Evolutionary conservation across 2,888 invertebrate genomes (phyloP), one percentile per base, ranked within the genome.

Genomic region (Parnassius mnemosyne): DNA sequence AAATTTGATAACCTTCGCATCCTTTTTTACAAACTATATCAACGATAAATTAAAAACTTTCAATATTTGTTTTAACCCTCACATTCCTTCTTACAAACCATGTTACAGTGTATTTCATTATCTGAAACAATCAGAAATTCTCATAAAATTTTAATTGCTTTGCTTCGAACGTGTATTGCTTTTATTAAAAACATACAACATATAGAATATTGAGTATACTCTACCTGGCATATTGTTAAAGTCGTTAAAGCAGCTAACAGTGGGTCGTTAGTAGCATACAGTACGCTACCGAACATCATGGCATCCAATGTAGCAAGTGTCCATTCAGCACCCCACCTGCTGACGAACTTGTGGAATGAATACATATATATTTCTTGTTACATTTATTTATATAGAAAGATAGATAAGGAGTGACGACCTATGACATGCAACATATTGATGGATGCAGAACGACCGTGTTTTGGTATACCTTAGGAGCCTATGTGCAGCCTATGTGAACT

Each of bases 291-390:
- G 78, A 96, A 95, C 7, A 95, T 75, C 75, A 95, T 92, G 12
- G 94, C 87, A 71, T 96, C 95, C 78, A 95, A 95, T n/a, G 94
- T 92, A 51, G 94, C 87, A 34, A 96, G 80, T 1, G 92, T 92
- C 82, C 93, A 93, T 78, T 96, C 96, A 77, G 95, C 93, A n/a
- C 96, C 95, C 87, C 94, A 95, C 92, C 92, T 92, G 57, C 25
- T 16, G 25, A 25, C 25, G 25, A 25, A 25, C 25, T 25, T 3
- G 3, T 25, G 25, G 3, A 25, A 25, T 25, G 0, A 25, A 25
- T 3, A 25, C 16, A 1, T 16, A 25, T 25, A 5, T 25, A 25
- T 25, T 25, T 25, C 25, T 25, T 25, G 25, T 25, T 1, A 7
- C 3, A 34, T 3, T 3, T 34, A 34, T 3, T 34, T 34, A 34